Percentiles rank a stretch among this genome's conserved stretches.
phyloP scores from a whole-genome alignment of 2,888 invertebrate genomes.

The Heteropelma amictum region DNA sequence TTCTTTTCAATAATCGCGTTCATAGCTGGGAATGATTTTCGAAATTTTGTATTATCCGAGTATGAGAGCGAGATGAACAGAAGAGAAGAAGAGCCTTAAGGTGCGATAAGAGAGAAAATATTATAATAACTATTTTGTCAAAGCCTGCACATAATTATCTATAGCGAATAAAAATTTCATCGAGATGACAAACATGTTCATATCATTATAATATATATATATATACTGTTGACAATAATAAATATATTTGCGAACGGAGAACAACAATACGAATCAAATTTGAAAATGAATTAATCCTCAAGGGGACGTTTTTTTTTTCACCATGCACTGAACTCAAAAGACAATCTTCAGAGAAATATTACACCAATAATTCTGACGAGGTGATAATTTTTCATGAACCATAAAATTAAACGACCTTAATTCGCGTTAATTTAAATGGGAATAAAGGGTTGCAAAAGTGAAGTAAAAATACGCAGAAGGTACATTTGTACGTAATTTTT shows the following conservation, averaged over 20 bases:
- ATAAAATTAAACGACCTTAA: too few relatives aligned
- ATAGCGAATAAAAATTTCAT: constrained; percentile 28
- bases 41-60: constrained; percentile 37
- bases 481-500: too few relatives aligned
- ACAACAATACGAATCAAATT: neutral
- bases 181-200: constrained; percentile 37
- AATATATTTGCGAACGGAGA: constrained; percentile 46
- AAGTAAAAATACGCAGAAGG: too few relatives aligned
- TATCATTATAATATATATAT: constrained; percentile 48
- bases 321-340: neutral
- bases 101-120: constrained; percentile 14
- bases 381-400: too few relatives aligned
- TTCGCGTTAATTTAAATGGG: too few relatives aligned
- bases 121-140: constrained; percentile 49
- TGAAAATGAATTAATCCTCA: neutral
- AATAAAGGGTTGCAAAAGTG: too few relatives aligned
- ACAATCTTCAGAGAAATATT: too few relatives aligned
- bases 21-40: constrained; percentile 2
- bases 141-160: constrained; percentile 41
- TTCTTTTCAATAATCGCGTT: neutral
- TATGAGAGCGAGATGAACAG: neutral
- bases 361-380: too few relatives aligned
- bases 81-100: constrained; percentile 16
- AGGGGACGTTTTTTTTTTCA: neutral
- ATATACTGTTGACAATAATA: constrained; percentile 61